Conservation (phyloP, 1,140 invertebrate genomes). For the Gerris buenoi region DNA sequence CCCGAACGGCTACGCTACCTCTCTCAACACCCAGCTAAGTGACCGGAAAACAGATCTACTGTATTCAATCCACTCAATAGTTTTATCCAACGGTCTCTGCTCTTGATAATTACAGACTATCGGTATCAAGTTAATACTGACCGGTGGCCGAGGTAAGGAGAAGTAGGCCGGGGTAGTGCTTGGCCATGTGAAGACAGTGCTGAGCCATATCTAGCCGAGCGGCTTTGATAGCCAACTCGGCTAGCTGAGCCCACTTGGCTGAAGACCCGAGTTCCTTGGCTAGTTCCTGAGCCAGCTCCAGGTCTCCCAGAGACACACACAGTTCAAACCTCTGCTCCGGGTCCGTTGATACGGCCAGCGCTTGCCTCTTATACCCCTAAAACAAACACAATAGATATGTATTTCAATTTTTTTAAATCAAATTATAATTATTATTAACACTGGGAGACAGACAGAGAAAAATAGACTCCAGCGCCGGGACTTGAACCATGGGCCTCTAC, state of each 20-base stretch:
- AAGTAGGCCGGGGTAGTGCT: slow-evolving; percentile 84
- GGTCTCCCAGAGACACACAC: slow-evolving; percentile 74
- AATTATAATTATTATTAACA: no score
- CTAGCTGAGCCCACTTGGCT: slow-evolving; percentile 90
- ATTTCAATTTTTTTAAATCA: no score
- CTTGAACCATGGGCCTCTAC: no score
- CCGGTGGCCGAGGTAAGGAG: slow-evolving; percentile 77
- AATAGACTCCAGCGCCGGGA: no score
- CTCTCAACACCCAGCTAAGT: no score
- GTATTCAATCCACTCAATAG: no score
- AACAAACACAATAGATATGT: slow-evolving; percentile 12
- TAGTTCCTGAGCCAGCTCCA: slow-evolving; percentile 64
- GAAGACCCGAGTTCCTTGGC: slow-evolving; percentile 76
- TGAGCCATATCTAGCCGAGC: slow-evolving; percentile 76
- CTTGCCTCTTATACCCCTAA: slow-evolving; percentile 92
- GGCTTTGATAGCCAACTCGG: slow-evolving; percentile 67
- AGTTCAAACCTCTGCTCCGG: slow-evolving; percentile 96
- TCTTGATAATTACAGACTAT: no score
- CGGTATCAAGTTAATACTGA: slow-evolving; percentile 17
- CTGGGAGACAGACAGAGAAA: no score
- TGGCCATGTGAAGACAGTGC: slow-evolving; percentile 82
- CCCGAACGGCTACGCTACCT: no score
- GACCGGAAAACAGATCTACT: no score
- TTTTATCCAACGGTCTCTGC: no score
- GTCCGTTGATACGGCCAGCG: slow-evolving; percentile 89